Percentiles rank a stretch among this genome's conserved stretches.
Evolutionary conservation across 2,797 vertebrate genomes (phyloP).

Genomic region (Cichlasoma orientale): DNA sequence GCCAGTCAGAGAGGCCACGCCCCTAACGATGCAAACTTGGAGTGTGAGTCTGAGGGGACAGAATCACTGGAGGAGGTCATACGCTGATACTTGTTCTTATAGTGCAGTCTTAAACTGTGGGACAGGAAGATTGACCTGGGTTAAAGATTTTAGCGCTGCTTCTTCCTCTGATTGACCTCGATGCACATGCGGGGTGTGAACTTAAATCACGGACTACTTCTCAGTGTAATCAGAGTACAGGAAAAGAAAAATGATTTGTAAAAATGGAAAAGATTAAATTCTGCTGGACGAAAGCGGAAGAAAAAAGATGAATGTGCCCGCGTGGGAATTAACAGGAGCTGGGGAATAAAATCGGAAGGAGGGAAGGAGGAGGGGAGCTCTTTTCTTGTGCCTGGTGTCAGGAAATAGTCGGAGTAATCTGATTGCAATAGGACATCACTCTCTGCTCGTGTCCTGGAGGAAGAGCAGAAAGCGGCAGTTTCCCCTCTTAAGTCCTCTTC

Average conservation of each 20-base stretch:
- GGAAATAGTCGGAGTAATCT: slow-evolving; percentile 62
- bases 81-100: too few species aligned
- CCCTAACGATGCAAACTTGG: too few species aligned
- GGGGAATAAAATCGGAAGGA: slow-evolving; percentile 50
- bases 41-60: too few species aligned
- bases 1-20: too few species aligned
- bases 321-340: slow-evolving; percentile 57
- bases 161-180: slow-evolving; percentile 4
- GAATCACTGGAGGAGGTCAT: not conserved
- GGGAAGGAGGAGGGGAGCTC: slow-evolving; percentile 19
- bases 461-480: slow-evolving; percentile 53
- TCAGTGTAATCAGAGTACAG: slow-evolving; percentile 24
- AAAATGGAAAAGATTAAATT: slow-evolving; percentile 58
- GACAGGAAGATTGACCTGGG: not conserved
- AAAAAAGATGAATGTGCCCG: slow-evolving; percentile 53
- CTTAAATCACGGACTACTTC: slow-evolving; percentile 33
- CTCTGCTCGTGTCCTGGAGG: slow-evolving; percentile 66
- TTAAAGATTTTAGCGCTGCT: not conserved
- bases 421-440: slow-evolving; percentile 70
- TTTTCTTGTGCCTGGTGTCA: slow-evolving; percentile 39
- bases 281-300: slow-evolving; percentile 30
- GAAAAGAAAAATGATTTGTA: slow-evolving; percentile 44
- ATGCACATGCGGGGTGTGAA: not conserved
- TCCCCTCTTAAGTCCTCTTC: slow-evolving; percentile 72
- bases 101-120: not conserved